Conservation (phyloP, 2,113 vertebrate species). For the Morone chrysops region DNA sequence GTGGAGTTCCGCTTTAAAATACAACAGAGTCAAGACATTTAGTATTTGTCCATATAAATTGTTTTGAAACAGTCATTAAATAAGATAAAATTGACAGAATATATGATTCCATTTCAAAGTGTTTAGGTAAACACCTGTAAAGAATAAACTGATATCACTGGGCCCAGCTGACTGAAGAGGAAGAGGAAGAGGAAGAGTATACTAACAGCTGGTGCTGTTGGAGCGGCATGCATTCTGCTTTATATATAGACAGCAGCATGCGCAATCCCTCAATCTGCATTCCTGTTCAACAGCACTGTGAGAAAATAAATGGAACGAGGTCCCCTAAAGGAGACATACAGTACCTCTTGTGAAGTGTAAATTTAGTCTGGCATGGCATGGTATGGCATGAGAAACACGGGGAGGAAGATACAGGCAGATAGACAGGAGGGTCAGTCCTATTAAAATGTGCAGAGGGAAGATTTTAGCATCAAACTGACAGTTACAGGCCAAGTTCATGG, state of each 20-base stretch:
- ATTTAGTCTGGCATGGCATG: conserved; percentile 57
- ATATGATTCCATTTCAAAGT: background rate
- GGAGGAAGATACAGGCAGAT: conserved; percentile 29
- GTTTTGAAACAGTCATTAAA: background rate
- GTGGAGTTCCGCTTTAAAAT: too few species aligned
- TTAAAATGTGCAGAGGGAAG: conserved; percentile 50
- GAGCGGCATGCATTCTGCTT: conserved; percentile 52
- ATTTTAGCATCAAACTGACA: conserved; percentile 64
- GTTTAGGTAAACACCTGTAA: conserved; percentile 4
- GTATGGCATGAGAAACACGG: conserved; percentile 32
- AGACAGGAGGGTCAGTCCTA: conserved; percentile 45
- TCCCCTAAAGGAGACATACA: conserved; percentile 41
- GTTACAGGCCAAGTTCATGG: conserved; percentile 45
- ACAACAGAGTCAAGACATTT: background rate
- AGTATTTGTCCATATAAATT: background rate
- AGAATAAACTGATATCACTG: conserved; percentile 13
- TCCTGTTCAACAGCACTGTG: conserved; percentile 46
- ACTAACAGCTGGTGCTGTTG: conserved; percentile 60
- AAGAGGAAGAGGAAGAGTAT: background rate
- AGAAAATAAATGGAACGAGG: conserved; percentile 64
- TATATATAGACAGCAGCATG: conserved; percentile 71
- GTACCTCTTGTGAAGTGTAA: conserved; percentile 52
- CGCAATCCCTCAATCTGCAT: conserved; percentile 48
- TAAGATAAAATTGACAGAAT: background rate
- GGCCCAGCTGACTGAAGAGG: conserved; percentile 25